phyloP scores from a whole-genome alignment of 2,888 invertebrate genomes.

The Cerceris ruficornis region DNA sequence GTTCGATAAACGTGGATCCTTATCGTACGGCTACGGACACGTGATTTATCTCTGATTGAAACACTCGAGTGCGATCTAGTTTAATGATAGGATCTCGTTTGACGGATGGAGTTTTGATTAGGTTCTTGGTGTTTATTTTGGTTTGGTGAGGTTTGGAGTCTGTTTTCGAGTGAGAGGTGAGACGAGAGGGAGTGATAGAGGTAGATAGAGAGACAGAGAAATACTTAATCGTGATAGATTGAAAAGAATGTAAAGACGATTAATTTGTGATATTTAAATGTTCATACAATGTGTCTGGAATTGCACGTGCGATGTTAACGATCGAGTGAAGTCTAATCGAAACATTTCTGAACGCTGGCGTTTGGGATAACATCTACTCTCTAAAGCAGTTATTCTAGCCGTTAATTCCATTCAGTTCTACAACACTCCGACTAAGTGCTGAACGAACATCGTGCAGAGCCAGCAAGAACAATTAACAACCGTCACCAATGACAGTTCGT shows the following conservation, averaged over 20 bases:
- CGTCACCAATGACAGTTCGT: not conserved
- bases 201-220: too few species aligned
- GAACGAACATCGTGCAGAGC: not conserved
- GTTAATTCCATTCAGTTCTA: constrained; percentile 16
- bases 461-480: not conserved
- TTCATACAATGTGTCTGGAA: too few species aligned
- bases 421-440: constrained; percentile 7
- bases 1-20: not conserved
- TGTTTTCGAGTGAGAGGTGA: too few species aligned
- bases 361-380: too few species aligned
- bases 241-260: too few species aligned
- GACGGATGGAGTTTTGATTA: not conserved
- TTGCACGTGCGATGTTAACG: not conserved
- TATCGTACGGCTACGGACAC: not conserved
- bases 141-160: not conserved
- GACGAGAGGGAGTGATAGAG: too few species aligned
- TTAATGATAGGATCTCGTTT: not conserved
- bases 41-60: not conserved
- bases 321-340: not conserved
- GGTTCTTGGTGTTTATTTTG: not conserved
- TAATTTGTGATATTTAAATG: too few species aligned
- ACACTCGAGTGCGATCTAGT: not conserved
- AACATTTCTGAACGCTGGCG: too few species aligned
- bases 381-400: not conserved
- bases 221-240: too few species aligned